These are phyloP conservation scores for Rhyzopertha dominica DNA, from an alignment of 1,140 invertebrate genomes.

Conservation along the genomic window DNA sequence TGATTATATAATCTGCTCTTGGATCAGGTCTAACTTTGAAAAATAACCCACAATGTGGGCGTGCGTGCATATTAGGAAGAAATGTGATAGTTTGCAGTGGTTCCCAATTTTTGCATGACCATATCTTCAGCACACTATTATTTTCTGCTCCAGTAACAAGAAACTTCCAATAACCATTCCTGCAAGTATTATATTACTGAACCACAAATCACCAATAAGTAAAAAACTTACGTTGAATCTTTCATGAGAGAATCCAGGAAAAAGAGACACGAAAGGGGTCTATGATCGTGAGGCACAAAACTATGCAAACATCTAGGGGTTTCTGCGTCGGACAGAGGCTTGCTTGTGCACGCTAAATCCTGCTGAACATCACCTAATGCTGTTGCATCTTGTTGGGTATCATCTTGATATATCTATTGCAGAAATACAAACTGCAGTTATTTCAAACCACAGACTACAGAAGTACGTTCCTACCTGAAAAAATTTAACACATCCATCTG, in stretches of 20 bases:
- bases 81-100: slow-evolving; percentile 86
- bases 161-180: slow-evolving; percentile 84
- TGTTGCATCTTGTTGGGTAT: neutral
- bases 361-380: neutral
- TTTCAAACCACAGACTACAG: neutral
- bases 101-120: slow-evolving; percentile 90
- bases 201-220: slow-evolving; percentile 4
- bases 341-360: neutral
- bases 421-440: neutral
- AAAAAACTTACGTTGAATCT: slow-evolving; percentile 70
- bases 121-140: slow-evolving; percentile 87
- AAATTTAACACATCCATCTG: slow-evolving; percentile 86
- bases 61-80: slow-evolving; percentile 46
- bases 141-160: slow-evolving; percentile 84
- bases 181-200: slow-evolving; percentile 3
- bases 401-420: too few species aligned
- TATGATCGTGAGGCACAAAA: slow-evolving; percentile 85
- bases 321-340: slow-evolving; percentile 55
- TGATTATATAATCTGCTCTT: slow-evolving; percentile 73
- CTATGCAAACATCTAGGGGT: slow-evolving; percentile 77
- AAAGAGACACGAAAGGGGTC: slow-evolving; percentile 77
- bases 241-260: slow-evolving; percentile 90
- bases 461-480: slow-evolving; percentile 64
- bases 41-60: slow-evolving; percentile 41
- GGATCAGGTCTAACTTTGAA: slow-evolving; percentile 77